Evolutionary conservation across 2,888 invertebrate species (phyloP), one percentile per base, ranked within the genome.

Genomic region (Watsonalla binaria): DNA sequence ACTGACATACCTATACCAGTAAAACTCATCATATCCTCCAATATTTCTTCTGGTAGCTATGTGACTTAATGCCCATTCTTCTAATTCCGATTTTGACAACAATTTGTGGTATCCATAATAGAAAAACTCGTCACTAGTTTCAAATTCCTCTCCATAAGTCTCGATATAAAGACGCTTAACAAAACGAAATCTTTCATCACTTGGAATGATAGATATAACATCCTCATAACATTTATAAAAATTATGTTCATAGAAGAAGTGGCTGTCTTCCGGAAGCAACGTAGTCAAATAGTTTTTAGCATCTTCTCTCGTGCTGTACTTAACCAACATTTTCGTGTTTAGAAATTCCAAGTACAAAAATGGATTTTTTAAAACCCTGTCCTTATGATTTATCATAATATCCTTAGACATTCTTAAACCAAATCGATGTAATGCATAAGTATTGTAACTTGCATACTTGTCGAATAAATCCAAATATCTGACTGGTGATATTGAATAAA

Each of bases 381-480:
- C 72, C 57, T 73, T 73, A 0, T 66, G 56, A 59, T 54, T 68
- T 61, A 0, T 74, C 61, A 70, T 72, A 61, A 72, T 76, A 67
- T 63, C 71, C 70, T 60, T 70, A 37, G 61, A 81, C 51, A 77
- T 60, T 53, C 76, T 68, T 45, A 67, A 60, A 45, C 81, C 78
- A 14, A 81, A 61, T 52, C 9, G 39, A 0, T 14, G 15, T n/a
- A 47, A 4, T 5, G 45, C n/a, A 33, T 37, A 42, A 24, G 24
- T 24, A 5, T 6, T 13, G 11, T 47, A 42, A 11, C 2, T 39
- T 7, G 52, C 51, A 49, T 70, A 62, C 37, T 63, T 72, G 63
- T 84, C 84, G 13, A 82, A 55, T 50, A 84, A 54, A 58, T 79
- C 62, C 53, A 85, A 71, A 61, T 79, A 85, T 50, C 68, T 63